Evolutionary conservation across 2,888 invertebrate genomes (phyloP).

Genomic region (Cheilosia scutellata): DNA sequence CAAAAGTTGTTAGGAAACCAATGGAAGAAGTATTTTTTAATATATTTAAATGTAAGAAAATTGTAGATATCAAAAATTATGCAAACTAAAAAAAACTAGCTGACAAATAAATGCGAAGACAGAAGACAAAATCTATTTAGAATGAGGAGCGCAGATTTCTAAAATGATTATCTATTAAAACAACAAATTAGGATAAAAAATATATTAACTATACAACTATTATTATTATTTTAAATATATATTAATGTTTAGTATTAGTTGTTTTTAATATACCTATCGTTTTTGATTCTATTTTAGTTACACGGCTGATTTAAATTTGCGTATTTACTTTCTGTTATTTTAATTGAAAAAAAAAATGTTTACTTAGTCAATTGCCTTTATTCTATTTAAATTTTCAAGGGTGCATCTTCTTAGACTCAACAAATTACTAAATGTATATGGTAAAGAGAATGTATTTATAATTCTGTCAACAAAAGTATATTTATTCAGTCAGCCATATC

Average conservation of each 20-base stretch:
- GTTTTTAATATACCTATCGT: neutral
- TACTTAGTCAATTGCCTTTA: too few relatives aligned
- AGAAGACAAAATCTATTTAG: constrained; percentile 35
- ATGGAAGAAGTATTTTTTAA: constrained; percentile 64
- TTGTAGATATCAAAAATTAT: constrained; percentile 70
- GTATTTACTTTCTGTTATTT: too few relatives aligned
- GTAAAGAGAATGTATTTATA: too few relatives aligned
- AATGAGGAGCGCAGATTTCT: constrained; percentile 22
- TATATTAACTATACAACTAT: constrained; percentile 40
- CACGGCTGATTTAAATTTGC: too few relatives aligned
- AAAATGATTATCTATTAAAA: constrained; percentile 73
- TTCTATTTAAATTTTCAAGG: too few relatives aligned
- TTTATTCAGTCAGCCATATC: too few relatives aligned
- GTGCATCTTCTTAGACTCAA: too few relatives aligned
- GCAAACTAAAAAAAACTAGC: constrained; percentile 56
- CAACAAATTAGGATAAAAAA: constrained; percentile 63
- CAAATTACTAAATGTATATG: too few relatives aligned
- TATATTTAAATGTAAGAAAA: constrained; percentile 66
- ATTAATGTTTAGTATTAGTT: neutral
- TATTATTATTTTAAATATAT: neutral
- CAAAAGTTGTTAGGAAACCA: constrained; percentile 42
- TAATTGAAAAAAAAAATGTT: too few relatives aligned
- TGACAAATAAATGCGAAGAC: constrained; percentile 58
- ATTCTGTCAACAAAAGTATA: too few relatives aligned
- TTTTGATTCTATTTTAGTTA: neutral